Conservation (phyloP, 1,140 invertebrate genomes). For the Zaprionus taronus region DNA sequence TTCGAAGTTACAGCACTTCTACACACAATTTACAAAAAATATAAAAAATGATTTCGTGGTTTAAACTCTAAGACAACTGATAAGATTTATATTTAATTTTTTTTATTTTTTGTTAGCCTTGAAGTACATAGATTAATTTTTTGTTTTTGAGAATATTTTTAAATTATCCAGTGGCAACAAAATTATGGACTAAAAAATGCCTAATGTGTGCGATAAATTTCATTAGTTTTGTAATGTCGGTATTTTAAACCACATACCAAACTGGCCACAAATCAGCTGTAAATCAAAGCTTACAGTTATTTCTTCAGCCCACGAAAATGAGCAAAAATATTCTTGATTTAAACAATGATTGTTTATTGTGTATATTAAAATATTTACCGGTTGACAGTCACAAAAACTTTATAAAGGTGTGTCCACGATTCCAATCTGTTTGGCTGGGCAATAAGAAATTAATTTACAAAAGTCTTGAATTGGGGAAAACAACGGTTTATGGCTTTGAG, state of each 20-base stretch:
- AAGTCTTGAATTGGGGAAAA: slow-evolving; percentile 22
- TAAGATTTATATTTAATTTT: no score
- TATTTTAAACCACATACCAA: background rate
- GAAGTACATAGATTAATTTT: no score
- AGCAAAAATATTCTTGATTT: slow-evolving; percentile 17
- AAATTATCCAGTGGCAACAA: no score
- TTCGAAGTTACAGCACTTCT: slow-evolving; percentile 27
- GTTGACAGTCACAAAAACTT: slow-evolving; percentile 24
- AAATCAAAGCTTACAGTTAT: background rate
- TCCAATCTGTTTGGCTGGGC: slow-evolving; percentile 5
- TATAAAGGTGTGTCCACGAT: slow-evolving; percentile 15
- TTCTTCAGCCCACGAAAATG: background rate
- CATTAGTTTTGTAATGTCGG: no score
- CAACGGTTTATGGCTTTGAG: background rate
- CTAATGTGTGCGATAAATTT: no score
- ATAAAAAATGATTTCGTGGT: slow-evolving; percentile 11
- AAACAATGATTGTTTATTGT: slow-evolving; percentile 29
- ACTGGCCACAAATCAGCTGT: slow-evolving; percentile 17
- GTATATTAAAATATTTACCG: slow-evolving; percentile 16
- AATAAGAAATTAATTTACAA: slow-evolving; percentile 6
- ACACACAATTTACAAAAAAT: slow-evolving; percentile 29
- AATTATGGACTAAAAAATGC: no score
- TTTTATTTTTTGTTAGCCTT: no score
- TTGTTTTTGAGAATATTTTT: no score
- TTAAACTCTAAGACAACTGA: background rate